Conservation (phyloP, 2,113 vertebrate species). For the Odocoileus virginianus region DNA sequence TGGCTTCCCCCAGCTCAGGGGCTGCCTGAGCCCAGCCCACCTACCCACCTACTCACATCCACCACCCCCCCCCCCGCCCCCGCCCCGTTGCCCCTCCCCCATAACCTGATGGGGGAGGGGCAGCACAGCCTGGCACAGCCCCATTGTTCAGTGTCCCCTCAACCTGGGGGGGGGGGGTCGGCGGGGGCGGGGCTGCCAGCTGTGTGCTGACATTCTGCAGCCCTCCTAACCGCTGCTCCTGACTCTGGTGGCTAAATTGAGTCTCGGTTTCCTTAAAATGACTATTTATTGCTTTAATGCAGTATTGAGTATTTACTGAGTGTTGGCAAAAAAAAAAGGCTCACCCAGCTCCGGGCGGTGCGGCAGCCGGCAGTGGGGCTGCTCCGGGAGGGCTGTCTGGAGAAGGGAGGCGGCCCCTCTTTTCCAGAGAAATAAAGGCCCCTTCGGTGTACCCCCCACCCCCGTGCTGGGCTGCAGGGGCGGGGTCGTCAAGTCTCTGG, state of each 20-base stretch:
- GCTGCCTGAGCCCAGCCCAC: neutral
- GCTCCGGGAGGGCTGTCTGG: neutral
- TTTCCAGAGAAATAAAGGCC: conserved; percentile 54
- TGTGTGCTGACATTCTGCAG: conserved; percentile 62
- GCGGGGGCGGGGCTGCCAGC: conserved; percentile 32
- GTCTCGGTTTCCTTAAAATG: conserved; percentile 70
- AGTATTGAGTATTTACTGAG: conserved; percentile 62
- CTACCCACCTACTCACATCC: neutral
- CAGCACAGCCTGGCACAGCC: neutral
- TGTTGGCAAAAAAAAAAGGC: conserved; percentile 40
- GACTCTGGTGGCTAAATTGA: conserved; percentile 68
- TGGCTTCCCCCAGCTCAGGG: neutral
- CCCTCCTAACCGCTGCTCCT: conserved; percentile 64
- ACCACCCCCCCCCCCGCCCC: neutral
- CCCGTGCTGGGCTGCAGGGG: conserved; percentile 16
- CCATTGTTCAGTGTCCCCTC: neutral
- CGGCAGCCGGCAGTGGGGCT: neutral
- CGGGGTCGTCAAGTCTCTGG: conserved; percentile 1
- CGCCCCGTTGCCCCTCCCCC: neutral
- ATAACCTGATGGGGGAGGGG: conserved; percentile 16
- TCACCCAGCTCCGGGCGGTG: neutral
- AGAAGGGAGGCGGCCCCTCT: neutral
- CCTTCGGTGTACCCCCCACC: neutral
- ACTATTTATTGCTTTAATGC: conserved; percentile 70
- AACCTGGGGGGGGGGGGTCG: neutral